Evolutionary conservation across 2,113 vertebrate genomes (phyloP).

Genomic region (Colius striatus): DNA sequence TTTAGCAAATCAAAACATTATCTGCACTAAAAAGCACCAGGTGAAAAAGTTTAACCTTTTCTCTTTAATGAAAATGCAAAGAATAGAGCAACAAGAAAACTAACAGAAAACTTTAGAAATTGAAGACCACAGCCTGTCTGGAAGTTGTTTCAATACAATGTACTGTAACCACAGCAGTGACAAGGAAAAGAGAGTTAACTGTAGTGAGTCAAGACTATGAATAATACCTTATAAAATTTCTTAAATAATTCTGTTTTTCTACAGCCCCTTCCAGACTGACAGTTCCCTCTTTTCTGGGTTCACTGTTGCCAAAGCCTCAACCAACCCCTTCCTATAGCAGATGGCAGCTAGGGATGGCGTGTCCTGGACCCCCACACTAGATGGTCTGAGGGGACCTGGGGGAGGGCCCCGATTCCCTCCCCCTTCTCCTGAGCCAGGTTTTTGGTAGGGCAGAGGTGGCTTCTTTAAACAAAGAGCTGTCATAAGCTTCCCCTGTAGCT

Average conservation of each 20-base stretch:
- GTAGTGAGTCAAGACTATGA: neutral
- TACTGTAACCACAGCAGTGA: neutral
- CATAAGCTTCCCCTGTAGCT: too few relatives aligned
- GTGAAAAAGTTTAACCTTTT: neutral
- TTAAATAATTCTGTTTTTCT: neutral
- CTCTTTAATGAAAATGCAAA: neutral
- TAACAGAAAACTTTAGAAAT: neutral
- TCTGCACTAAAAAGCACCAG: neutral
- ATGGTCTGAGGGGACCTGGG: too few relatives aligned
- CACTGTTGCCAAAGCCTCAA: too few relatives aligned
- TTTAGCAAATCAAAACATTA: slow-evolving; percentile 1
- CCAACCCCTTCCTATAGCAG: too few relatives aligned
- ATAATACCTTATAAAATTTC: neutral
- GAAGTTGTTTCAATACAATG: neutral
- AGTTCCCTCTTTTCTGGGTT: too few relatives aligned
- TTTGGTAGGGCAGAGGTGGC: too few relatives aligned
- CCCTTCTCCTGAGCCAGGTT: too few relatives aligned
- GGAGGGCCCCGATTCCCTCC: too few relatives aligned
- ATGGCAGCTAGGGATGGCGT: too few relatives aligned
- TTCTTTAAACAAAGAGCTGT: too few relatives aligned
- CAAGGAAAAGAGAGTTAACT: neutral
- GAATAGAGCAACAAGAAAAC: fast-evolving
- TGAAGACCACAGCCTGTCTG: neutral
- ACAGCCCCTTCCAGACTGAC: too few relatives aligned
- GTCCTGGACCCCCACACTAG: too few relatives aligned